phyloP scores from a whole-genome alignment of 2,113 vertebrate species.

The Neolamprologus longior region DNA sequence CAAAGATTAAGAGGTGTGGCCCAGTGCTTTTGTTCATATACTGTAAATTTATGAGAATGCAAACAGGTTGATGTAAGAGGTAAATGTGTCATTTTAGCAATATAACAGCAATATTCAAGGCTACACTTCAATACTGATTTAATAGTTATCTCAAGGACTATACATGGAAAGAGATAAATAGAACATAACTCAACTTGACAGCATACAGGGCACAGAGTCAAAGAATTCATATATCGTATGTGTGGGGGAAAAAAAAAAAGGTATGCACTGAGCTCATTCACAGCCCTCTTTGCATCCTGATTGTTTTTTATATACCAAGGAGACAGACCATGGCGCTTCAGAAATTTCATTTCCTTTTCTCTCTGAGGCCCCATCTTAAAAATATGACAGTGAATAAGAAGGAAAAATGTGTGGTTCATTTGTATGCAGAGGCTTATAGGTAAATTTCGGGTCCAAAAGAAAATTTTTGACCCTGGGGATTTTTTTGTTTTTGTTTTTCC shows the following conservation, averaged over 20 bases:
- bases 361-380: background rate
- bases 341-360: conserved; percentile 22
- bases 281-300: conserved; percentile 1
- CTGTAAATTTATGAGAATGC: background rate
- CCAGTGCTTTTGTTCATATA: background rate
- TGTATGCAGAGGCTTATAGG: background rate
- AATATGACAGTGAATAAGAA: conserved; percentile 14
- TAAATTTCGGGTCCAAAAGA: background rate
- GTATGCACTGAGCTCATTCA: background rate
- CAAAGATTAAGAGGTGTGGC: background rate
- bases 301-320: background rate
- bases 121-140: background rate
- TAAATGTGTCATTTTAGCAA: background rate
- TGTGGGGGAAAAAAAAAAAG: background rate
- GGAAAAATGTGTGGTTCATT: background rate
- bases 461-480: background rate
- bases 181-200: background rate
- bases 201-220: background rate
- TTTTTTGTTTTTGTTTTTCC: background rate
- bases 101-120: background rate
- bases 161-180: background rate
- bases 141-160: background rate
- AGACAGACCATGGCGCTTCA: conserved; percentile 21
- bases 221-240: background rate
- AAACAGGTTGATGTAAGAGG: background rate